Base-by-base conservation (phyloP, 2,797 vertebrate species). In the Karalla daura region DNA sequence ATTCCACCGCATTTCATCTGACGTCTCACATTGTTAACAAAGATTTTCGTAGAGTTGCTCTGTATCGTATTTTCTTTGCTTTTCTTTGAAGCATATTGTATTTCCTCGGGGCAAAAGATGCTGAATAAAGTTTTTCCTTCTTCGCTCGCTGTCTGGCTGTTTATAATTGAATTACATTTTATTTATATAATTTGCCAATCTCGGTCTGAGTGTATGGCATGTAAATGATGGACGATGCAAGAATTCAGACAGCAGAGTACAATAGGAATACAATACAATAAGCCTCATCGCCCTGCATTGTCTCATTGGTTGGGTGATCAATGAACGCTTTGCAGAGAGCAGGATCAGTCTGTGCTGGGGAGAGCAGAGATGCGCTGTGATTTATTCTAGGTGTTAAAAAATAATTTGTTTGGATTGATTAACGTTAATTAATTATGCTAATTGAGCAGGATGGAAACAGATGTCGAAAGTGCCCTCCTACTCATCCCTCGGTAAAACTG, bases 361-460 rank as follows among this genome's bases (percentile, higher is more conserved):
- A 75, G 84, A 70, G 70, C 80, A 83, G 77, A 88, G 84, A 87
- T 81, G 88, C 86, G 61, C 84, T 74, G 76, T 95, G 93, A 95
- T 96, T 95, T 93, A 95, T 95, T 94, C 89, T 84, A 74, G 85
- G 91, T 83, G 88, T 94, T 94, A 87, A 94, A 88, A 90, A 94
- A 92, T 91, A 73, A 92, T 95, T 95, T 95, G 86, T 93, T 83
- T 92, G 84, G 89, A 93, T 92, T 86, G 91, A 94, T 92, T 95
- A 93, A 87, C 92, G 88, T 94, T 95, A 93, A 95, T 95, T 95
- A 94, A 94, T 95, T 96, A 93, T 89, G 88, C 89, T 96, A 96
- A 94, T 95, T 95, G 85, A 88, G 81, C 69, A 84, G 85, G 89
- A 93, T 87, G 89, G 94, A 96, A 95, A 94, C 94, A 95, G 92